Base-by-base conservation (phyloP, 2,888 invertebrate species). In the Cryptops parisi region DNA sequence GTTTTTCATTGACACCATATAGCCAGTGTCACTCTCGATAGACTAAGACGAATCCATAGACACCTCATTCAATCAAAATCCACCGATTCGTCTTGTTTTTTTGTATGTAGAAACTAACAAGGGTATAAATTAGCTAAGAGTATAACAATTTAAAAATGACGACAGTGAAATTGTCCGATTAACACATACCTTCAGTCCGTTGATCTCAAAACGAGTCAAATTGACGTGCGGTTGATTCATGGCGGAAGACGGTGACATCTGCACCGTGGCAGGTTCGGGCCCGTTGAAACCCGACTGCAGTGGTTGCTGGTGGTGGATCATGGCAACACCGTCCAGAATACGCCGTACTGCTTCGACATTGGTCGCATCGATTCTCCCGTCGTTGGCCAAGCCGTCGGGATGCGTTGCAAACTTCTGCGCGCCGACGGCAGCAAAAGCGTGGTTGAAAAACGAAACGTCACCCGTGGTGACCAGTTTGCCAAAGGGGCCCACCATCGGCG, bases 181-280 rank as follows among this genome's bases (percentile, higher is more conserved):
- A n/a, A n/a, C n/a, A n/a, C n/a, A n/a, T n/a, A n/a, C n/a, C 62
- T 73, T 72, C 33, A 74, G 63, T 3, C 73, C 74, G 57, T 71
- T 68, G 21, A 73, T 63, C 59, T 74, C 74, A 76, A 80, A 71
- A 23, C 62, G 63, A 24, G 67, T 68, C 24, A 70, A 58, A 51
- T 70, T 67, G 23, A 65, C 59, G 58, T 65, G 64, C n/a, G 40
- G 39, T 23, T 52, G 43, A 2, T 48, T 48, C 21, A 23, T 44
- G 5, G 27, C 49, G 12, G 49, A 33, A 19, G 54, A 44, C 17
- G 49, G 26, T 19, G 48, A 19, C 27, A 48, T 21, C 17, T 33
- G 22, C 21, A 17, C 48, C 25, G 17, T 19, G 21, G 48, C 22
- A 27, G 48, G 19, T 38, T 48, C 39, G 19, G 33, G 22, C 21